Evolutionary conservation across 2,797 vertebrate species (phyloP).

Genomic region (Chromobotia macracanthus): DNA sequence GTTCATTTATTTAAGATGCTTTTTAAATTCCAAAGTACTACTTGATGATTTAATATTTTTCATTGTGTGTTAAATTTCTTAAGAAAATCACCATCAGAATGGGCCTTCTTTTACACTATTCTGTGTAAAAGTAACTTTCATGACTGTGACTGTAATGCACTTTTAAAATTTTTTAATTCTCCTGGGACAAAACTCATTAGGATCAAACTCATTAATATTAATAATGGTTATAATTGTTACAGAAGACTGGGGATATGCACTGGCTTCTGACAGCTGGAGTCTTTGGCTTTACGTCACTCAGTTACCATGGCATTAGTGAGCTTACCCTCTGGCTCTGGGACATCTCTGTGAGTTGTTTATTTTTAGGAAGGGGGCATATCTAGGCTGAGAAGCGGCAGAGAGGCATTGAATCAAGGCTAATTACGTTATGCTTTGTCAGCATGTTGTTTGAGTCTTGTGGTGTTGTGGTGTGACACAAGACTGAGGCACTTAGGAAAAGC

Average conservation of each 20-base stretch:
- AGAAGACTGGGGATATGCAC: conserved; percentile 63
- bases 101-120: conserved; percentile 40
- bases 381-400: conserved; percentile 40
- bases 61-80: conserved; percentile 18
- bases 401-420: conserved; percentile 63
- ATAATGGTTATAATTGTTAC: conserved; percentile 69
- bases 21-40: no score
- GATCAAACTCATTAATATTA: conserved; percentile 73
- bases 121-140: conserved; percentile 39
- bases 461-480: conserved; percentile 28
- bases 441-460: conserved; percentile 39
- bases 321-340: conserved; percentile 22
- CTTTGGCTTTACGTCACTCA: conserved; percentile 27
- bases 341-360: conserved; percentile 41
- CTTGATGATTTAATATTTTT: neutral
- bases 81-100: neutral
- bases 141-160: conserved; percentile 2
- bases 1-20: no score
- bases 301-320: conserved; percentile 1
- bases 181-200: conserved; percentile 60
- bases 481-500: conserved; percentile 15
- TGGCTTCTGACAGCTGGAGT: conserved; percentile 65
- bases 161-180: conserved; percentile 50
- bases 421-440: conserved; percentile 51
- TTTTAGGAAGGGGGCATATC: conserved; percentile 50